phyloP scores from a whole-genome alignment of 2,113 vertebrate genomes.

The Erythrocercus mccallii region DNA sequence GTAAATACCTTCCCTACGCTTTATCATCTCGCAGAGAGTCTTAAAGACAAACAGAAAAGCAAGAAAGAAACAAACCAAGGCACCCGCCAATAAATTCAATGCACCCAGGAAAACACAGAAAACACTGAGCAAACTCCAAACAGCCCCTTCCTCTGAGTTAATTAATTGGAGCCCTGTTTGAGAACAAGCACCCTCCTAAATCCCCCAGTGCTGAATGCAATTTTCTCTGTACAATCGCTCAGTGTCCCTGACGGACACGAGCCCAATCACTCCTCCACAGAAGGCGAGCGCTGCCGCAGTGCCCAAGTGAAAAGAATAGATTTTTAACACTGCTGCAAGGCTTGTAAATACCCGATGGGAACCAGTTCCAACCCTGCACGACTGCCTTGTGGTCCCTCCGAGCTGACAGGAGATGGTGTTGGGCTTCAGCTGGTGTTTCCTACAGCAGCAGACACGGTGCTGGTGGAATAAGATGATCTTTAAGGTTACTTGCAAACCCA shows the following conservation, averaged over 20 bases:
- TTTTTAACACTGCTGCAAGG: slow-evolving; percentile 44
- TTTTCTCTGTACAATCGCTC: slow-evolving; percentile 71
- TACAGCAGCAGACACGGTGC: accelerated
- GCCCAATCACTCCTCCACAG: slow-evolving; percentile 66
- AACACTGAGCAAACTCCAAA: neutral
- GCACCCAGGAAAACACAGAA: neutral
- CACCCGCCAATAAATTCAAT: slow-evolving; percentile 52
- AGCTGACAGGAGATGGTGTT: neutral
- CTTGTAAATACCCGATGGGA: neutral
- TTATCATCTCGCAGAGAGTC: neutral
- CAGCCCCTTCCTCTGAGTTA: slow-evolving; percentile 65
- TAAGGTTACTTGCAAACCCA: neutral
- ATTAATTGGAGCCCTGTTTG: slow-evolving; percentile 75
- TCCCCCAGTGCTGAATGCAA: slow-evolving; percentile 68
- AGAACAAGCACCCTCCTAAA: slow-evolving; percentile 66
- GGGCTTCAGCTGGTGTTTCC: neutral
- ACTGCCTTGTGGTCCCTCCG: accelerated
- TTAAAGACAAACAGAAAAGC: slow-evolving; percentile 9
- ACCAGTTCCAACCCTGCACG: accelerated
- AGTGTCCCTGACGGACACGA: slow-evolving; percentile 67
- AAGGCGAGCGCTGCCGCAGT: slow-evolving; percentile 50
- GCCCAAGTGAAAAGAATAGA: slow-evolving; percentile 40
- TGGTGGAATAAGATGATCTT: neutral
- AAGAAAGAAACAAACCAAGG: neutral
- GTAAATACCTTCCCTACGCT: neutral